Evolutionary conservation across 1,140 invertebrate genomes (phyloP), one percentile per base, ranked within the genome.

Genomic region (Ctenoplectra terminalis): DNA sequence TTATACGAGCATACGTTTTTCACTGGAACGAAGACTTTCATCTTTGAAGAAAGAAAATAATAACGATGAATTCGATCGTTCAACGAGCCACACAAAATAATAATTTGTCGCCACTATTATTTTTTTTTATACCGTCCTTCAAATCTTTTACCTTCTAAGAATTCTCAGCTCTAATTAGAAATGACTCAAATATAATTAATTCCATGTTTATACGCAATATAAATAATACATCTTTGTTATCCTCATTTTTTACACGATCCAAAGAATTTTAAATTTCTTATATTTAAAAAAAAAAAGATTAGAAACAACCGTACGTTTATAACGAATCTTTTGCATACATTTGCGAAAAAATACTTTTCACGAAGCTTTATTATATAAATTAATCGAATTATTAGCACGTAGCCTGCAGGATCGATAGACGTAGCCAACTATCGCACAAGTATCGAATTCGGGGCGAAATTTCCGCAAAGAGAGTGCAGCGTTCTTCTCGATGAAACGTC

Each of bases 1-100:
- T 40, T 63, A 40, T 40, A 64, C 23, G 52, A 56, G 43, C 61
- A 61, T 73, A 58, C 31, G 50, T 81, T 81, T 26, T 52, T 54
- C 60, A 73, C 52, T 69, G 37, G 20, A 43, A 43, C 56, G 69
- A 81, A 58, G 66, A 67, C 34, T 67, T 71, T 67, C 61, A 69
- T 43, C 48, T 61, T 81, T n/a, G n/a, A 61, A 13, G 31, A 34
- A 66, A 31, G 11, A 29, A 23, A 11, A 29, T 0, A 20, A 11
- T 26, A 37, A 34, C 6, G 34, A 37, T 20, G 17, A 60, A 60
- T 43, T 56, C 50, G 31, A 64, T 48, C 67, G 50, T 52, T 54
- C 8, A n/a, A 63, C 61, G 61, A 63, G 23, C 34, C 11, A 40
- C 6, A 34, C 20, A 17, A 23, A 31, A 52, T 52, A 54, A 17